These are phyloP conservation scores for Drosophila murphyi DNA, from an alignment of 1,140 invertebrate species.

Conservation along the genomic window DNA sequence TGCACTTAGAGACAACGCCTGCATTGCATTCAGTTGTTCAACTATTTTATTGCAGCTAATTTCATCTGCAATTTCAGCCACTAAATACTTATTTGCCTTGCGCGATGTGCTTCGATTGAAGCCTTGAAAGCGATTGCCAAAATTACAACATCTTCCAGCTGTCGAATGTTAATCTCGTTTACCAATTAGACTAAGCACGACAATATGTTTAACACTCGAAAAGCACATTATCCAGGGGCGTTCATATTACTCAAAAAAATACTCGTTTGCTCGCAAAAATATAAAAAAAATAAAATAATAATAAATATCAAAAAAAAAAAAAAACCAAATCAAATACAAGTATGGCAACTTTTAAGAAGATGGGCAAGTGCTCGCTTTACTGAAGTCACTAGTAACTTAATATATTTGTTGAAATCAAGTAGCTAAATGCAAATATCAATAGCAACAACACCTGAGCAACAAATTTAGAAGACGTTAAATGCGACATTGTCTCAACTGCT, in stretches of 20 bases:
- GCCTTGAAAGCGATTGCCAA: slow-evolving; percentile 66
- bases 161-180: slow-evolving; percentile 64
- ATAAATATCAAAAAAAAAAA: slow-evolving; percentile 8
- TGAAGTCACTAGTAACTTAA: slow-evolving; percentile 32
- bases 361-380: slow-evolving; percentile 25
- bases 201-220: slow-evolving; percentile 75
- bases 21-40: slow-evolving; percentile 27
- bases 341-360: slow-evolving; percentile 21
- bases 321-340: slow-evolving; percentile 10
- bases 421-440: slow-evolving; percentile 71
- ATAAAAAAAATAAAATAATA: slow-evolving; percentile 12
- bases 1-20: slow-evolving; percentile 63
- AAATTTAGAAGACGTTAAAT: slow-evolving; percentile 27
- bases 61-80: slow-evolving; percentile 11
- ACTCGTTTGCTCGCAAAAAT: slow-evolving; percentile 16
- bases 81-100: slow-evolving; percentile 63
- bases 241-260: slow-evolving; percentile 21
- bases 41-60: slow-evolving; percentile 10
- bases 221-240: slow-evolving; percentile 24
- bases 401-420: slow-evolving; percentile 59
- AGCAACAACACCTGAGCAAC: slow-evolving; percentile 22
- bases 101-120: slow-evolving; percentile 51
- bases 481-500: slow-evolving; percentile 14
- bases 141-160: slow-evolving; percentile 46
- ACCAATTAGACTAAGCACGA: slow-evolving; percentile 77